A percentile compares a stretch with the other conserved stretches of the same genome.
Evolutionary conservation across 1,140 invertebrate genomes (phyloP).

Genomic region (Heliconius hermathena): DNA sequence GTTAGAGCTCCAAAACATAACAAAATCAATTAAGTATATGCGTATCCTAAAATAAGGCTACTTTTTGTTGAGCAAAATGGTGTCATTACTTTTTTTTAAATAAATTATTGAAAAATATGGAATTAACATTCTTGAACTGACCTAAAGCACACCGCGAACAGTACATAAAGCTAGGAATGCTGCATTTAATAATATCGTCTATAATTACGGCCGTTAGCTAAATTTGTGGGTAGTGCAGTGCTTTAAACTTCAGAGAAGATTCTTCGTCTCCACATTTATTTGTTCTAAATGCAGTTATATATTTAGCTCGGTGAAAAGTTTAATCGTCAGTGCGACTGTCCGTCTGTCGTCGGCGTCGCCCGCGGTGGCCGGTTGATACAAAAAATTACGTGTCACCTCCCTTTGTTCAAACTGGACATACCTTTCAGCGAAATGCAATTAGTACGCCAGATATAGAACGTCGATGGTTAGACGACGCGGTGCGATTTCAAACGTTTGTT

Average conservation of each 20-base stretch:
- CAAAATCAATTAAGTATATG: no score
- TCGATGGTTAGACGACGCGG: conserved; percentile 70
- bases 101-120: background rate
- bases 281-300: conserved; percentile 49
- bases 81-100: no score
- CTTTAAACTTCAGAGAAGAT: conserved; percentile 10
- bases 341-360: conserved; percentile 65
- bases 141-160: background rate
- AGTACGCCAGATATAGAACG: conserved; percentile 73
- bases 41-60: no score
- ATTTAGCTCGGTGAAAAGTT: conserved; percentile 79
- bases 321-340: conserved; percentile 68
- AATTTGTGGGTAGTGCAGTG: conserved; percentile 1
- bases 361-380: conserved; percentile 76
- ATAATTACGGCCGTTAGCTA: conserved; percentile 7
- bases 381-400: conserved; percentile 78
- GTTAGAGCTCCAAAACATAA: no score
- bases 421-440: conserved; percentile 81
- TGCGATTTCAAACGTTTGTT: conserved; percentile 70
- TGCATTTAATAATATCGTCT: background rate
- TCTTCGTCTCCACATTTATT: background rate
- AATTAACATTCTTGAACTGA: background rate
- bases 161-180: background rate
- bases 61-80: no score
- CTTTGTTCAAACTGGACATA: conserved; percentile 80